These are phyloP conservation scores for Apostichopus japonicus DNA, from an alignment of 35 echinoderm and acorn worm species.

Conservation along the genomic window DNA sequence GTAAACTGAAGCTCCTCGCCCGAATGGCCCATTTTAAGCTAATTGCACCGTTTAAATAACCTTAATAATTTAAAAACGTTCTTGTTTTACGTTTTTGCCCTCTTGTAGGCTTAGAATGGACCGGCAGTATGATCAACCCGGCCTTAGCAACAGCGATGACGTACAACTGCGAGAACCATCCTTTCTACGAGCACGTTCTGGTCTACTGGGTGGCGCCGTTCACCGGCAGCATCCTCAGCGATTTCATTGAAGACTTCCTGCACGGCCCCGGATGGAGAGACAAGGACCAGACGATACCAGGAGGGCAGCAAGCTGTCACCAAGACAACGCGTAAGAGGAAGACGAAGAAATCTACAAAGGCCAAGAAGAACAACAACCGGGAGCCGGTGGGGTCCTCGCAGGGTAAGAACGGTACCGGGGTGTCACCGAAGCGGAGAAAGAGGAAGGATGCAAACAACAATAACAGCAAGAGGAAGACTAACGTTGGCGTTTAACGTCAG, in stretches of 20 bases:
- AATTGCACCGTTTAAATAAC: too few relatives aligned
- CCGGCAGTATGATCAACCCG: slow-evolving; percentile 90
- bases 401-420: slow-evolving; percentile 16
- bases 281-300: not conserved
- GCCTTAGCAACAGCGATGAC: slow-evolving; percentile 81
- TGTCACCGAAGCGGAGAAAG: slow-evolving; percentile 42
- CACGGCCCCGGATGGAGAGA: slow-evolving; percentile 46
- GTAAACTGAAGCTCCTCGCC: too few relatives aligned
- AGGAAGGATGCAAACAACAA: slow-evolving; percentile 26
- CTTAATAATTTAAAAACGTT: too few relatives aligned
- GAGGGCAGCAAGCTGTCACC: not conserved
- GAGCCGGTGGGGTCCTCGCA: not conserved
- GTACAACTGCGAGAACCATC: slow-evolving; percentile 82
- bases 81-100: too few relatives aligned
- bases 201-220: slow-evolving; percentile 84
- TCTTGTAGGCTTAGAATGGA: slow-evolving; percentile 75
- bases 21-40: too few relatives aligned
- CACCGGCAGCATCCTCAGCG: slow-evolving; percentile 60
- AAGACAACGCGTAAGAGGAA: slow-evolving; percentile 1
- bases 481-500: not conserved
- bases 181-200: slow-evolving; percentile 68
- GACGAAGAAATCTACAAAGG: not conserved
- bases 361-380: slow-evolving; percentile 6
- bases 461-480: slow-evolving; percentile 8
- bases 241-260: slow-evolving; percentile 30